A percentile compares a stretch with the other conserved stretches of the same genome.
Evolutionary conservation across 2,797 vertebrate species (phyloP).

Genomic region (Loris lydekkerianus): DNA sequence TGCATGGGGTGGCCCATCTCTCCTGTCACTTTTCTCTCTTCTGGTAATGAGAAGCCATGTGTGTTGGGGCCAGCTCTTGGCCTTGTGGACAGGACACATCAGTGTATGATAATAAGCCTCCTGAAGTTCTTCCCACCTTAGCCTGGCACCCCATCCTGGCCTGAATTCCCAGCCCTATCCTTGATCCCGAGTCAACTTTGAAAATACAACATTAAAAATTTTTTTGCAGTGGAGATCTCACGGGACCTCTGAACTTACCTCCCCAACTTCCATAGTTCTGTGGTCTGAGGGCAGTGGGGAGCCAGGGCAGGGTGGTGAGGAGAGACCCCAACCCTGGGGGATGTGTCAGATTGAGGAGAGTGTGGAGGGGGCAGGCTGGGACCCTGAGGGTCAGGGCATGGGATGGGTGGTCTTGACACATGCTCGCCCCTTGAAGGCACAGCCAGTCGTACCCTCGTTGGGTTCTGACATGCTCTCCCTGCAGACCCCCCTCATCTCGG

Average conservation of each 20-base stretch:
- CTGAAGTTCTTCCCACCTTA: not conserved
- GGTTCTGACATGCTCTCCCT: no score
- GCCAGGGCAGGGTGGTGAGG: not conserved
- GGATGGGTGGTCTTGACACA: not conserved
- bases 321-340: not conserved
- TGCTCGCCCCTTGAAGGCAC: not conserved
- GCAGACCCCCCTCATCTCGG: not conserved
- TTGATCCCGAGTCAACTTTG: not conserved
- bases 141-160: not conserved
- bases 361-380: no score
- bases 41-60: not conserved
- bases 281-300: not conserved
- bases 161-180: not conserved
- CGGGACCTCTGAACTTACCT: not conserved
- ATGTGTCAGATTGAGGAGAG: not conserved
- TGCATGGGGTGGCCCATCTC: rapidly evolving
- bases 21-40: not conserved
- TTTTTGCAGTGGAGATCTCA: not conserved
- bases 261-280: not conserved
- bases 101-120: not conserved
- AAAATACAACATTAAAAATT: not conserved
- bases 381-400: not conserved
- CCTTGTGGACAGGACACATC: not conserved
- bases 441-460: not conserved
- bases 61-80: not conserved